Conservation (phyloP, 2,888 invertebrate species). For the Tigriopus californicus region DNA sequence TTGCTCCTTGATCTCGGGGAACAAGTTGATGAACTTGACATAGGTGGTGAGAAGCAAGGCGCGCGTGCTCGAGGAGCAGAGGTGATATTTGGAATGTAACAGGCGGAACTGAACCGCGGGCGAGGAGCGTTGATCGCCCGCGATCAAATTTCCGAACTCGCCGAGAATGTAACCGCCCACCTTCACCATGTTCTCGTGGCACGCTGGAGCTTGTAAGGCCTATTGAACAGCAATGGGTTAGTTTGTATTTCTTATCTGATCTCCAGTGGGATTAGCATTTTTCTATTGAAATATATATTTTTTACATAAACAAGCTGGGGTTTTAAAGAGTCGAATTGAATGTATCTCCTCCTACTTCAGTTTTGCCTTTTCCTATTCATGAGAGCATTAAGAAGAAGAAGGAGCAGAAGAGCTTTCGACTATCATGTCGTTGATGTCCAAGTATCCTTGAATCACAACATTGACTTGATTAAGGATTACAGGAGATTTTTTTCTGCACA, state of each 20-base stretch:
- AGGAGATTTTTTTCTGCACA: too few relatives aligned
- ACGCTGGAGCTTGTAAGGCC: conserved; percentile 94
- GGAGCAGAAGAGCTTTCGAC: conserved; percentile 1
- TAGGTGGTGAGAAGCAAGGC: conserved; percentile 92
- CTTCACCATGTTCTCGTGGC: conserved; percentile 99
- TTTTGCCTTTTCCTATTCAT: too few relatives aligned
- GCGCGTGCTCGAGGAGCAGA: conserved; percentile 56
- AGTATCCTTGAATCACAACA: neutral
- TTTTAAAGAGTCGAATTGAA: too few relatives aligned
- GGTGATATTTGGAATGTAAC: conserved; percentile 63
- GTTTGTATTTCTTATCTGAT: too few relatives aligned
- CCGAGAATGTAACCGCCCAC: conserved; percentile 98
- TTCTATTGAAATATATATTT: too few relatives aligned
- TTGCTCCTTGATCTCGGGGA: conserved; percentile 89
- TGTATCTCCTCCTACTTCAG: too few relatives aligned
- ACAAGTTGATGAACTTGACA: conserved; percentile 96
- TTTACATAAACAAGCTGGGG: too few relatives aligned
- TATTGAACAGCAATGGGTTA: too few relatives aligned
- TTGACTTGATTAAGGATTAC: too few relatives aligned
- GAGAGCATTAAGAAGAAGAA: neutral
- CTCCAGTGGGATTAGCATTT: too few relatives aligned
- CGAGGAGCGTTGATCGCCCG: conserved; percentile 91
- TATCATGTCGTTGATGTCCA: neutral
- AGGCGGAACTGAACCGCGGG: conserved; percentile 94
- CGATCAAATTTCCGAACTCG: conserved; percentile 97